phyloP scores from a whole-genome alignment of 2,113 vertebrate genomes.

The Zosterops pallidus region DNA sequence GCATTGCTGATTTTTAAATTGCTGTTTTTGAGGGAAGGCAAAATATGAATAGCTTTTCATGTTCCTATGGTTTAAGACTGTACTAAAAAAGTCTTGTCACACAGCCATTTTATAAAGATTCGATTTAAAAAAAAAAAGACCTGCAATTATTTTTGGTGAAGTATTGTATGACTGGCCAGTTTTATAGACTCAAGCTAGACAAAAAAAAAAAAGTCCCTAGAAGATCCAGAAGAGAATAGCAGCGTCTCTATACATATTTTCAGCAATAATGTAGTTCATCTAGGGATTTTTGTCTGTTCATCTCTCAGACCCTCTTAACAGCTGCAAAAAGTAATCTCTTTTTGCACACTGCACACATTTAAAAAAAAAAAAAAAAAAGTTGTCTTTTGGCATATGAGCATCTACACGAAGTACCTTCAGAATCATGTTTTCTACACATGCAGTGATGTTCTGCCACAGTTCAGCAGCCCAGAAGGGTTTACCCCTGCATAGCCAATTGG shows the following conservation, averaged over 20 bases:
- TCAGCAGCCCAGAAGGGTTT: neutral
- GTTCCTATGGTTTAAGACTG: neutral
- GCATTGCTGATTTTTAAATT: neutral
- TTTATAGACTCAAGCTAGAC: neutral
- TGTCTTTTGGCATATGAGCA: neutral
- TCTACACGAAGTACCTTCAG: neutral
- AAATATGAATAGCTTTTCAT: neutral
- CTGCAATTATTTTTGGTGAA: neutral
- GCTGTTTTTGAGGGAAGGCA: neutral
- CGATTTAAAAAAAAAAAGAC: neutral
- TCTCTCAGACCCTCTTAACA: neutral
- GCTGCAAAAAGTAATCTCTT: neutral
- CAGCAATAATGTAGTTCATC: neutral
- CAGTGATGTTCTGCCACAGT: fast-evolving
- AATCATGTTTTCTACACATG: neutral
- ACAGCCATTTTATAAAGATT: neutral
- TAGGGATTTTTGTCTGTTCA: neutral
- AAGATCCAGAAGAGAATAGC: neutral
- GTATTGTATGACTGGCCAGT: neutral
- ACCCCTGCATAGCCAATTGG: neutral
- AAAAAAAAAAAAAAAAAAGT: neutral
- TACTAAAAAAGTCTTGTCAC: neutral
- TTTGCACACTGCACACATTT: neutral
- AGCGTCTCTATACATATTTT: neutral
- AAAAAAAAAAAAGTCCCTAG: neutral